These are phyloP conservation scores for Melinaea menophilus DNA, from an alignment of 2,888 invertebrate genomes.

Conservation along the genomic window DNA sequence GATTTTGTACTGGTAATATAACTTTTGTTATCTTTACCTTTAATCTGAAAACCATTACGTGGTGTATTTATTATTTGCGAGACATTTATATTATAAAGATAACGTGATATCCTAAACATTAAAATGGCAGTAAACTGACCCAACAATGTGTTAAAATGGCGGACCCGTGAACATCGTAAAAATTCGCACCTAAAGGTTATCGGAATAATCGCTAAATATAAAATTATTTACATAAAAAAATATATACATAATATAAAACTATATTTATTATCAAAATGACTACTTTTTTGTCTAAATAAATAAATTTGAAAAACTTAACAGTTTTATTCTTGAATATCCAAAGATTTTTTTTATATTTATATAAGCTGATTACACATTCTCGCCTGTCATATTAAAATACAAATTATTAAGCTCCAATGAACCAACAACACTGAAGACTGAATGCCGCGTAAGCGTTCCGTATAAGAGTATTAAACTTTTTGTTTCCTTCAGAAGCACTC, in stretches of 20 bases:
- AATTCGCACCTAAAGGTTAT: neutral
- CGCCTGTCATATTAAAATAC: constrained; percentile 1
- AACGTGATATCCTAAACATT: constrained; percentile 1
- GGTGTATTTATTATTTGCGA: neutral
- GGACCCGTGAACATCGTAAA: neutral
- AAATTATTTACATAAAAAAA: neutral
- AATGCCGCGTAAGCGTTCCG: constrained; percentile 3
- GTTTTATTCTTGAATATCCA: neutral
- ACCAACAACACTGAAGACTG: constrained; percentile 2
- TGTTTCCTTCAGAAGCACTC: constrained; percentile 30
- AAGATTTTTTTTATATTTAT: neutral
- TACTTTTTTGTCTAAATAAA: neutral
- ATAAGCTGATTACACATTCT: constrained; percentile 4
- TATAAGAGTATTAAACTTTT: constrained; percentile 29
- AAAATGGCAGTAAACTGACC: constrained; percentile 1
- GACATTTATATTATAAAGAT: neutral
- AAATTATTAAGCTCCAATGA: constrained; percentile 4
- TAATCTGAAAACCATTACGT: no score
- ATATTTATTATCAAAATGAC: neutral
- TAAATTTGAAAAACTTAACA: neutral
- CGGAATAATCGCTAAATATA: neutral
- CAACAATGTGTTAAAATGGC: neutral
- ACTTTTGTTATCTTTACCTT: no score
- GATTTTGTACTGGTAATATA: no score
- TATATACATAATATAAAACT: no score